These are phyloP conservation scores for Thunnus thynnus DNA, from an alignment of 2,113 vertebrate genomes.

Conservation along the genomic window DNA sequence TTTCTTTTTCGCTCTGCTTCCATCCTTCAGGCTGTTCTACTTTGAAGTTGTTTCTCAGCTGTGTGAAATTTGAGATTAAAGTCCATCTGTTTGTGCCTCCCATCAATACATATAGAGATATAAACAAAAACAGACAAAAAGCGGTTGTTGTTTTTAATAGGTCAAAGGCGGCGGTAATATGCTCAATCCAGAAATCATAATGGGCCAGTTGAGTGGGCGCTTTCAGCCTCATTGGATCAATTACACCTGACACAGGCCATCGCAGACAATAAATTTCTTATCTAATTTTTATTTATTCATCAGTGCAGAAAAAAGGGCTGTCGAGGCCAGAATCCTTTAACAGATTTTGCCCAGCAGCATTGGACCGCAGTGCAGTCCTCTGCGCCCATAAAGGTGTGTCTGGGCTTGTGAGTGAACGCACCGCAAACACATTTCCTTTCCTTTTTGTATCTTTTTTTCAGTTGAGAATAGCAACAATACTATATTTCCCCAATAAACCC, in stretches of 20 bases:
- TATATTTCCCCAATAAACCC: conserved; percentile 24
- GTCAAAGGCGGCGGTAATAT: conserved; percentile 15
- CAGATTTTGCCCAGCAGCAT: not conserved
- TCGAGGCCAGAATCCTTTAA: not conserved
- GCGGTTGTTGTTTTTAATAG: conserved; percentile 5
- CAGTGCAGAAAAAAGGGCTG: not conserved
- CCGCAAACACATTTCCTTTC: not conserved
- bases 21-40: conserved; percentile 65
- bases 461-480: not conserved
- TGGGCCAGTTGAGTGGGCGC: not conserved
- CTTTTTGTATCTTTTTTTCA: not conserved
- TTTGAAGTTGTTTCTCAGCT: conserved; percentile 65
- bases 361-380: no score
- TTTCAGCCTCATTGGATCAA: conserved; percentile 25
- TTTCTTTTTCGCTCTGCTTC: not conserved
- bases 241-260: conserved; percentile 11
- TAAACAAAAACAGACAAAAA: conserved; percentile 47
- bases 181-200: conserved; percentile 4
- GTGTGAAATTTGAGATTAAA: conserved; percentile 71
- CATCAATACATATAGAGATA: conserved; percentile 37
- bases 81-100: conserved; percentile 58
- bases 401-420: not conserved
- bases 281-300: conserved; percentile 36
- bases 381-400: not conserved
- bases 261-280: conserved; percentile 8